A percentile compares a stretch with the other conserved stretches of the same genome.
Conservation (phyloP, 2,113 vertebrate species). For the Myrmecophaga tridactyla region DNA sequence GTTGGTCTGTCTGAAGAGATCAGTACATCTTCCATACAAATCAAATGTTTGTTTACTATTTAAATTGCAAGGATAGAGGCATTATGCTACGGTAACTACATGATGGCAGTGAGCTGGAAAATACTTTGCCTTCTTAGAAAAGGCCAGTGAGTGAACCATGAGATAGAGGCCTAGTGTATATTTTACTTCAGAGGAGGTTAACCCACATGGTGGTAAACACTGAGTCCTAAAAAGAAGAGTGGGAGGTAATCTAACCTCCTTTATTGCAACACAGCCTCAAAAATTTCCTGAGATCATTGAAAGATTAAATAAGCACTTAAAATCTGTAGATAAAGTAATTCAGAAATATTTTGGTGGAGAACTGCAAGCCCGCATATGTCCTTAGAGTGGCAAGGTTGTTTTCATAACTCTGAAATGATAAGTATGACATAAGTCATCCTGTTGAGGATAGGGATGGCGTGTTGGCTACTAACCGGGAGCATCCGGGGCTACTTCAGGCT, state of each 20-base stretch:
- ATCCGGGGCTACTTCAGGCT: too few species aligned
- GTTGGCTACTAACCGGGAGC: too few species aligned
- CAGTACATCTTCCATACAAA: neutral
- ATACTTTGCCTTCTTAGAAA: neutral
- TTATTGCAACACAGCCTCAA: neutral
- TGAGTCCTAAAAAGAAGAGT: neutral
- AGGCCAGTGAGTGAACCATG: neutral
- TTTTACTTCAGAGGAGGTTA: neutral
- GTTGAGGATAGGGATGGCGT: neutral
- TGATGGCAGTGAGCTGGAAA: neutral
- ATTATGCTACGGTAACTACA: neutral
- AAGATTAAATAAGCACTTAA: neutral
- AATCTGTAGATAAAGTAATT: neutral
- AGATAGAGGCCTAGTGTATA: neutral
- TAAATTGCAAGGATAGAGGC: neutral
- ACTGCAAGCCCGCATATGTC: neutral
- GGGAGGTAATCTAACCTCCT: neutral
- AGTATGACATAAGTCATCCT: neutral
- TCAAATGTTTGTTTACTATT: neutral
- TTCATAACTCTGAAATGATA: neutral
- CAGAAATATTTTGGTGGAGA: neutral
- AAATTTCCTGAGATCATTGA: neutral
- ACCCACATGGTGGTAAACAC: neutral
- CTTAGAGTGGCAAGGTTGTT: neutral
- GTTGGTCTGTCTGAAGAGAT: neutral